Conservation (phyloP, 30 jellyfish, hydroid and myxozoan genomes). For the Mastigias papua region DNA sequence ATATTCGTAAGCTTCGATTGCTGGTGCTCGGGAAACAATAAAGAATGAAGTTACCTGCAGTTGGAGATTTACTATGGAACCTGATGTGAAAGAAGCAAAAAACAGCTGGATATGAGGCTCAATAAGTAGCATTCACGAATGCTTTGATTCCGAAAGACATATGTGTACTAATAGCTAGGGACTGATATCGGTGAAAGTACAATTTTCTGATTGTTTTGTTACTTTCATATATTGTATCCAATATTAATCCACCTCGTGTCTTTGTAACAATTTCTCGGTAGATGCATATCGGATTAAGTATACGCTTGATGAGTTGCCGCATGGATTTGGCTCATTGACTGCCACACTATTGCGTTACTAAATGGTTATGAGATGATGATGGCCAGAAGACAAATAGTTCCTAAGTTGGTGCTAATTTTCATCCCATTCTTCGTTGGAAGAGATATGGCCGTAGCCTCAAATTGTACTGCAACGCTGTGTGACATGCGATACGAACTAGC, state of each 20-base stretch:
- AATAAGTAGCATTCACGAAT: neutral
- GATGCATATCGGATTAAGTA: neutral
- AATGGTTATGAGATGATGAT: neutral
- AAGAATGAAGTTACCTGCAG: neutral
- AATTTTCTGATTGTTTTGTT: neutral
- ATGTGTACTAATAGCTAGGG: neutral
- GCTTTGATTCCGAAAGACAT: neutral
- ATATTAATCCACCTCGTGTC: neutral
- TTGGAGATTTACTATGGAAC: neutral
- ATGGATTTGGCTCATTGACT: neutral
- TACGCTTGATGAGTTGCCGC: neutral
- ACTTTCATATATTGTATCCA: no score
- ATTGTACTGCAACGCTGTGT: slow-evolving; percentile 36
- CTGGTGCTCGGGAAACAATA: neutral
- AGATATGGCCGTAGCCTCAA: neutral
- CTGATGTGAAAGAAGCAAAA: neutral
- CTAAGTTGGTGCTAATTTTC: neutral
- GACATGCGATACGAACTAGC: slow-evolving; percentile 42
- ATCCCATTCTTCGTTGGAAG: neutral
- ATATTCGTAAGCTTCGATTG: neutral
- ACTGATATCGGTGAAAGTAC: neutral
- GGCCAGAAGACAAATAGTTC: neutral
- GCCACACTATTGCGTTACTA: neutral
- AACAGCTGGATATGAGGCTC: neutral
- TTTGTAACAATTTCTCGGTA: neutral